These are phyloP conservation scores for Eolophus roseicapilla DNA, from an alignment of 2,113 vertebrate genomes.

Conservation along the genomic window DNA sequence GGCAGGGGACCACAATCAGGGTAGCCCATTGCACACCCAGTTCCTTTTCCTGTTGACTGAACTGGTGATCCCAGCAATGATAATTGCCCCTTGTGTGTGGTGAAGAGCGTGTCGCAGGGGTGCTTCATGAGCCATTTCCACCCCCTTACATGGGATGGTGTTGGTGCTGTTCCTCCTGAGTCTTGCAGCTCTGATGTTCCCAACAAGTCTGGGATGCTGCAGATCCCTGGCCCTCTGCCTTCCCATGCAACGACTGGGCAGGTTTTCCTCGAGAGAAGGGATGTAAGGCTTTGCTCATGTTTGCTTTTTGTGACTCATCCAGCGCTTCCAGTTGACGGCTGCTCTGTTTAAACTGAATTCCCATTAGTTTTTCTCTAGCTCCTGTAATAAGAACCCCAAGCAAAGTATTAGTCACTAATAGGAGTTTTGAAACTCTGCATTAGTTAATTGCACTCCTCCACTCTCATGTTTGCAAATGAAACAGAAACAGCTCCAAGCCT, in stretches of 20 bases:
- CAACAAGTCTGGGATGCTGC: not conserved
- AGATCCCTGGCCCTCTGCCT: not conserved
- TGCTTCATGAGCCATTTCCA: not conserved
- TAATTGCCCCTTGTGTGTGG: not conserved
- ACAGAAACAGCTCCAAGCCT: not conserved
- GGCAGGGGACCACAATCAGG: accelerated
- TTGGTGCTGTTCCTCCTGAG: accelerated
- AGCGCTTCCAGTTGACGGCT: not conserved
- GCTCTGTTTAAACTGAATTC: not conserved
- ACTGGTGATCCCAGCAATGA: not conserved
- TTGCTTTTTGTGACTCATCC: not conserved
- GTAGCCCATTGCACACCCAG: not conserved
- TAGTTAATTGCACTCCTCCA: not conserved
- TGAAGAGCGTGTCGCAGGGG: not conserved
- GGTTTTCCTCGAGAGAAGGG: not conserved
- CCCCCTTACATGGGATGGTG: accelerated
- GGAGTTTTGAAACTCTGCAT: not conserved
- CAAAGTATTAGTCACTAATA: not conserved
- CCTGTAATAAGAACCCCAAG: not conserved
- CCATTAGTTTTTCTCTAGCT: not conserved
- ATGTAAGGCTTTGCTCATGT: accelerated
- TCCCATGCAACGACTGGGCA: accelerated
- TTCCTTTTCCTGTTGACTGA: slow-evolving; percentile 47
- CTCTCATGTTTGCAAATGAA: not conserved
- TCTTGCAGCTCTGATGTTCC: not conserved